Base-by-base conservation (phyloP, 2,888 invertebrate genomes). In the Ethmia dodecea region DNA sequence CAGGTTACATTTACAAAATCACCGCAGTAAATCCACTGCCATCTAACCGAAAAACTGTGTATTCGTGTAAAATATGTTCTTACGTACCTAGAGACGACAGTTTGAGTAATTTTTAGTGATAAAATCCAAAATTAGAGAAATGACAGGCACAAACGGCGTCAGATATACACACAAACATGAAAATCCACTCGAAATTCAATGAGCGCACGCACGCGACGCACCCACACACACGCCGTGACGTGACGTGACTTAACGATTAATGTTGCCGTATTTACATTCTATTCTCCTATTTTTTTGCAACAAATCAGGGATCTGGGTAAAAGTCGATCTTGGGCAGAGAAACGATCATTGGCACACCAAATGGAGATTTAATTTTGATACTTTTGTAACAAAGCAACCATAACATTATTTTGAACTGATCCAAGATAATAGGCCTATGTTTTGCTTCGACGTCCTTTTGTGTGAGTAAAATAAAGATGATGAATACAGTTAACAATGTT, bases 161-260 rank as follows among this genome's bases (percentile, higher is more conserved):
- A 75, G 74, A 77, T 68, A 74, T 68, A 75, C 79, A 84, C 75
- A 80, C 81, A 81, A 78, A 77, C 78, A 78, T 65, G 61, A 71
- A 73, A 67, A 67, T 58, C 52, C 70, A 72, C 65, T 66, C 61
- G 62, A 60, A 69, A 63, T 59, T 66, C 65, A 64, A 75, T 63
- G 61, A 54, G 55, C 59, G 53, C 72, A 77, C 74, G 51, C 74
- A 77, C 77, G 77, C 78, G 41, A 60, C 58, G 52, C 71, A 77
- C 74, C 52, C 76, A 79, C 77, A 78, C 78, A 63, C n/a, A 65
- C 60, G 53, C 57, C 45, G 44, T 41, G 47, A 41, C 36, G 49
- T 62, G 72, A 73, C 72, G 64, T 75, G 73, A 69, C 74, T 26
- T 67, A 57, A 63, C 63, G 62, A 52, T 32, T 10, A 27, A 55